Base-by-base conservation (phyloP, 2,888 invertebrate species). In the Ypsolopha sequella region DNA sequence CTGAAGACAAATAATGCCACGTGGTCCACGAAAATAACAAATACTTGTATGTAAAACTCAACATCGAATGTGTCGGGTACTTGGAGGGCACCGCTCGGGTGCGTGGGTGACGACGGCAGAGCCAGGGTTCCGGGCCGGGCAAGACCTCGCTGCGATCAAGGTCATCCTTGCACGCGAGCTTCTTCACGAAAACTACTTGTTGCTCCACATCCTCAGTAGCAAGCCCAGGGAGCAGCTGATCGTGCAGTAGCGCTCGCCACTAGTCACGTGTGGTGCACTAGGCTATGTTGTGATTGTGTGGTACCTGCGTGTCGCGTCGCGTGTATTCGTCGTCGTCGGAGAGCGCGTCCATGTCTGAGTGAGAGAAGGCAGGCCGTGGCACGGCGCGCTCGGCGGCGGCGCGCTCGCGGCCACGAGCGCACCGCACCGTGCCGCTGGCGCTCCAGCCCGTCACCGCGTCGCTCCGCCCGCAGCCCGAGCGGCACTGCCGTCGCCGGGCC, bases 311-410 rank as follows among this genome's bases (percentile, higher is more conserved):
- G 60, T 80, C 80, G 58, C 81, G 79, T 70, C 80, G 80, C 72
- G 75, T 64, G 69, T 72, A 82, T 50, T 86, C 85, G 64, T 85
- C 84, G 71, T 86, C 85, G 73, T 86, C 85, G 68, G 84, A 84
- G 72, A 85, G 85, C 69, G 79, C 81, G 79, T 86, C 84, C 85
- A 86, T 86, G 73, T 73, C 75, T 64, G 55, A 60, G 60, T 55
- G 54, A 58, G 55, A 66, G 54, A 68, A 61, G 48, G 36, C 35
- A 47, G 38, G 55, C 61, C 52, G 56, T 61, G 58, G 66, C 56
- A 66, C 64, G 65, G 61, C 70, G 73, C 72, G 73, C 70, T 66
- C 71, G 73, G 72, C 75, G 76, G 76, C 77, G 78, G 78, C 74
- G 72, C 60, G 68, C 65, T 67, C 71, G 48, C 35, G 50, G 47